phyloP scores from a whole-genome alignment of 2,113 vertebrate species.

The Quiscalus mexicanus region DNA sequence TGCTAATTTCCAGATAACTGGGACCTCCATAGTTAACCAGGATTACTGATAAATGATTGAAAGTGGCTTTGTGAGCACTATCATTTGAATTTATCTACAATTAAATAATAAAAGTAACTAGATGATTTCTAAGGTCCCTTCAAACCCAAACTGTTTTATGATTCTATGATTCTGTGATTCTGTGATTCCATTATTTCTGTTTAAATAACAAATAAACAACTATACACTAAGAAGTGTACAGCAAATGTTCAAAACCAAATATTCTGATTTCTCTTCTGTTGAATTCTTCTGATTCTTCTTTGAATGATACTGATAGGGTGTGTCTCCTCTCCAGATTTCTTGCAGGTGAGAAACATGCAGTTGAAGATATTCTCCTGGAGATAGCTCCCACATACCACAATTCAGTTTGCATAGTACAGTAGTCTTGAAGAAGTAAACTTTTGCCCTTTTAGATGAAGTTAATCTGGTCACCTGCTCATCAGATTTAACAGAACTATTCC shows the following conservation, averaged over 20 bases:
- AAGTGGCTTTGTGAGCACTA: neutral
- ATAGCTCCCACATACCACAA: fast-evolving
- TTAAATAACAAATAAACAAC: neutral
- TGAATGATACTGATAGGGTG: neutral
- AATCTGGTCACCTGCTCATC: neutral
- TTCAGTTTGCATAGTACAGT: neutral
- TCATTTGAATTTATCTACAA: neutral
- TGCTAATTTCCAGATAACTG: neutral
- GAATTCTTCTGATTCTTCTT: neutral
- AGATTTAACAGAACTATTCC: neutral
- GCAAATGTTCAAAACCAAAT: neutral
- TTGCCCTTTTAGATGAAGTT: neutral
- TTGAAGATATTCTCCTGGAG: neutral
- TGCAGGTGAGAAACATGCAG: neutral
- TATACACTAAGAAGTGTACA: neutral
- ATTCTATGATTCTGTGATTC: neutral
- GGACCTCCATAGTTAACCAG: neutral
- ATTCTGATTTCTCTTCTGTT: neutral
- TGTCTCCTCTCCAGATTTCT: neutral
- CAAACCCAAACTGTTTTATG: neutral
- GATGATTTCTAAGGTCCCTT: neutral
- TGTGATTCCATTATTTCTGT: neutral
- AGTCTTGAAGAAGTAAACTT: neutral
- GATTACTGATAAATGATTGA: neutral
- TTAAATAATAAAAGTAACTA: neutral